Conservation (phyloP, 2,888 invertebrate genomes). For the Lottia scabra region DNA sequence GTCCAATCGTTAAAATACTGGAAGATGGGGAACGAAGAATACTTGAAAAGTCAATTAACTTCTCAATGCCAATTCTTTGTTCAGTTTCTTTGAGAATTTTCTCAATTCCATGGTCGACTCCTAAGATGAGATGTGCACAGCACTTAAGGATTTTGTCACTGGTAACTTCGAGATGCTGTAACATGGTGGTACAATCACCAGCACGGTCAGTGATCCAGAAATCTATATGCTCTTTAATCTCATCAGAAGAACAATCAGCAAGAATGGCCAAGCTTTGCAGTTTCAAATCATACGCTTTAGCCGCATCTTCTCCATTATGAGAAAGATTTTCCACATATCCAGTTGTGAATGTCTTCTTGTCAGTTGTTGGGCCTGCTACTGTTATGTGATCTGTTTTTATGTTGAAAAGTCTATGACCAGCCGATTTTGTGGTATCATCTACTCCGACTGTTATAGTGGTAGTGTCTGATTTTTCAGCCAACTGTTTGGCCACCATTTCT, state of each 20-base stretch:
- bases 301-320: too few relatives aligned
- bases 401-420: too few relatives aligned
- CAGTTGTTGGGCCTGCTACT: too few relatives aligned
- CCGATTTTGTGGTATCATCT: too few relatives aligned
- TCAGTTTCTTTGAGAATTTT: too few relatives aligned
- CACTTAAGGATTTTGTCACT: not conserved
- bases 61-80: not conserved
- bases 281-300: not conserved
- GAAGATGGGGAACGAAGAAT: too few relatives aligned
- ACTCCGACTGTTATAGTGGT: too few relatives aligned
- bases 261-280: not conserved
- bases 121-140: not conserved
- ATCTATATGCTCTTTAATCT: not conserved
- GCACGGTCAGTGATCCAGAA: not conserved
- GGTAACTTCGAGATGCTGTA: not conserved
- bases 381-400: too few relatives aligned
- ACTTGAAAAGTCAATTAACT: not conserved
- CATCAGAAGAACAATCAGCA: not conserved
- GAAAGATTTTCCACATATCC: too few relatives aligned
- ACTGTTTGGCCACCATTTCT: not conserved
- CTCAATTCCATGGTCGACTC: not conserved
- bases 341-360: too few relatives aligned
- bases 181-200: not conserved
- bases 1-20: not conserved
- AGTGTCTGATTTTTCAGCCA: not conserved